phyloP scores from a whole-genome alignment of 37 sponge, comb jelly and placozoan species.

The Beroe ovata region DNA sequence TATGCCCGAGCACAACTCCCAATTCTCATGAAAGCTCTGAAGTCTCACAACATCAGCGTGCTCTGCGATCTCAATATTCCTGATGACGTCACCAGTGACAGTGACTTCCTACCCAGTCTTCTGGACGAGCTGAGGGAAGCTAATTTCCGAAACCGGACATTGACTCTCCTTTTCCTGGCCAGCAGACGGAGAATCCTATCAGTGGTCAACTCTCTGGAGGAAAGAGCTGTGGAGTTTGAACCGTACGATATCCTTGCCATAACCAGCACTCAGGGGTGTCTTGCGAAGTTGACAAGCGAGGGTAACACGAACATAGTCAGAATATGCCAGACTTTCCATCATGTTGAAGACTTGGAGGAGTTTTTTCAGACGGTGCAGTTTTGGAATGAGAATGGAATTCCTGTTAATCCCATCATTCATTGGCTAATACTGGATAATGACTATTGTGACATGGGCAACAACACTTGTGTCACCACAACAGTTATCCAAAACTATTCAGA shows the following conservation, averaged over 20 bases:
- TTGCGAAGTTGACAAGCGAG: neutral
- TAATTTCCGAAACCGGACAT: neutral
- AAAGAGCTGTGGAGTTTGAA: neutral
- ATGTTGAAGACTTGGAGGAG: neutral
- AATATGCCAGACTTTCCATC: constrained; percentile 5
- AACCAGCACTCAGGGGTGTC: neutral
- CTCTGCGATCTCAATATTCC: neutral
- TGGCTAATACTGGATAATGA: neutral
- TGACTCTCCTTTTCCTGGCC: neutral
- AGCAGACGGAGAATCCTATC: too few relatives aligned
- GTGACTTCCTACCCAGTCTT: neutral
- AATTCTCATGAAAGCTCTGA: constrained; percentile 11
- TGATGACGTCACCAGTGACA: neutral
- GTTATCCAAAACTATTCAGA: neutral
- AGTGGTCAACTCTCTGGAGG: too few relatives aligned
- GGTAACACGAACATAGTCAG: neutral
- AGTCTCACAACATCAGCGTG: neutral
- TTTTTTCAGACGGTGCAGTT: neutral
- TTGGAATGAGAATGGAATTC: neutral
- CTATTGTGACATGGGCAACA: neutral
- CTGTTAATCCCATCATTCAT: neutral
- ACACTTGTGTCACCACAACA: neutral
- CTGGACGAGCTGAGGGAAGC: constrained; percentile 3
- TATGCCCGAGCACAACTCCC: constrained; percentile 33
- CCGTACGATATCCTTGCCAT: neutral